Conservation (phyloP, 2,113 vertebrate genomes). For the Spheniscus mendiculus region DNA sequence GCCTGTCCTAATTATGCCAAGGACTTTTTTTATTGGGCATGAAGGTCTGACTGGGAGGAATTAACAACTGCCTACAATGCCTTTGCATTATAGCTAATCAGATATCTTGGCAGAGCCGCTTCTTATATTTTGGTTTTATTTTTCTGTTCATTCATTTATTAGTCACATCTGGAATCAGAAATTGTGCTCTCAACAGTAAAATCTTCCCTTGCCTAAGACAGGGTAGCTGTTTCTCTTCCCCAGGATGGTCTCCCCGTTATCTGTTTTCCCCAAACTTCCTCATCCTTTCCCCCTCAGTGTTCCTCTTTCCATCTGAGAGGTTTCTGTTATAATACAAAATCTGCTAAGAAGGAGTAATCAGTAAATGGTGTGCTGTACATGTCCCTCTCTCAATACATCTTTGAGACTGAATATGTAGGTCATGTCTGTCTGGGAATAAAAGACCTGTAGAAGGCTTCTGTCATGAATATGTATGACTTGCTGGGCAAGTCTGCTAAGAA, state of each 20-base stretch:
- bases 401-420: not conserved
- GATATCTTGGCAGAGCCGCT: not conserved
- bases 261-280: not conserved
- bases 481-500: not conserved
- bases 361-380: not conserved
- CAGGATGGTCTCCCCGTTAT: not conserved
- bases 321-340: not conserved
- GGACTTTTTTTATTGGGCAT: not conserved
- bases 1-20: constrained; percentile 22
- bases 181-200: not conserved
- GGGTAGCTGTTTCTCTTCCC: not conserved
- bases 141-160: not conserved
- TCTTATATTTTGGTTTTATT: not conserved
- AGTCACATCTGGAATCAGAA: not conserved
- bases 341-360: not conserved
- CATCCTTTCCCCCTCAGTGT: not conserved
- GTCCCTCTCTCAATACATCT: not conserved
- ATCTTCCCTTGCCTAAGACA: not conserved
- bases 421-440: not conserved
- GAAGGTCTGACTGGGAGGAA: constrained; percentile 10
- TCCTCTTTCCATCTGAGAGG: not conserved
- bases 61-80: not conserved
- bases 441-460: not conserved
- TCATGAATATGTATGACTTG: not conserved
- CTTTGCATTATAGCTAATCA: not conserved